These are phyloP conservation scores for Panzeria rudis DNA, from an alignment of 2,888 invertebrate species.

Conservation along the genomic window DNA sequence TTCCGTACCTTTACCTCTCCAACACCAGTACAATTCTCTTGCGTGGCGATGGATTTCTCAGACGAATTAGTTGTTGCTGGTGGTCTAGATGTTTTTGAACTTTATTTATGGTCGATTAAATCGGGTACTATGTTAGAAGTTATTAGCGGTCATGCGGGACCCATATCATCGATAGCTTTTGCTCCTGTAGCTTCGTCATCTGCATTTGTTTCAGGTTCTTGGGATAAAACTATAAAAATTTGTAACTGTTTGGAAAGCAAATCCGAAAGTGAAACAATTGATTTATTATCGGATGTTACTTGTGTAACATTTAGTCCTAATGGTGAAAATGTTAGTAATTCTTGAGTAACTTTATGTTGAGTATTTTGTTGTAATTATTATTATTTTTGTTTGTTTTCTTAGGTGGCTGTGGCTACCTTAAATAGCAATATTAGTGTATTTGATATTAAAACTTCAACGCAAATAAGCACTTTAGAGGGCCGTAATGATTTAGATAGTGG, in stretches of 20 bases:
- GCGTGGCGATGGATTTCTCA: slow-evolving; percentile 93
- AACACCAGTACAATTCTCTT: slow-evolving; percentile 95
- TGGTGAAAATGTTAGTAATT: slow-evolving; percentile 88
- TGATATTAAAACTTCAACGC: slow-evolving; percentile 88
- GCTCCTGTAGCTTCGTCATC: slow-evolving; percentile 89
- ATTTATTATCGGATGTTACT: slow-evolving; percentile 91
- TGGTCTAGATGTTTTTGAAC: slow-evolving; percentile 96
- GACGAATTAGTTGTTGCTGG: slow-evolving; percentile 98
- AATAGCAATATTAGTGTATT: slow-evolving; percentile 94
- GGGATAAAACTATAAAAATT: slow-evolving; percentile 96
- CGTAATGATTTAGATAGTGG: slow-evolving; percentile 95
- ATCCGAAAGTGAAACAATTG: slow-evolving; percentile 91
- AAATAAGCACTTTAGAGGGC: slow-evolving; percentile 93
- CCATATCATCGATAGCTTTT: slow-evolving; percentile 93
- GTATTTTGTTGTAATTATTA: not conserved
- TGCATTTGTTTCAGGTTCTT: slow-evolving; percentile 93
- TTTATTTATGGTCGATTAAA: slow-evolving; percentile 98
- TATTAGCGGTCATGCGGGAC: slow-evolving; percentile 96
- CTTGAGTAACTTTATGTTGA: not conserved
- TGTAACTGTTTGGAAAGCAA: slow-evolving; percentile 96
- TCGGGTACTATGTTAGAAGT: slow-evolving; percentile 95
- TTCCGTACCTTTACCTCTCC: slow-evolving; percentile 98
- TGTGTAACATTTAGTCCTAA: slow-evolving; percentile 94
- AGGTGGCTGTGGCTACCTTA: slow-evolving; percentile 95
- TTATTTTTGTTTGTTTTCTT: not conserved